Base-by-base conservation (phyloP, 2,797 vertebrate species). In the Danio jaintianensis region DNA sequence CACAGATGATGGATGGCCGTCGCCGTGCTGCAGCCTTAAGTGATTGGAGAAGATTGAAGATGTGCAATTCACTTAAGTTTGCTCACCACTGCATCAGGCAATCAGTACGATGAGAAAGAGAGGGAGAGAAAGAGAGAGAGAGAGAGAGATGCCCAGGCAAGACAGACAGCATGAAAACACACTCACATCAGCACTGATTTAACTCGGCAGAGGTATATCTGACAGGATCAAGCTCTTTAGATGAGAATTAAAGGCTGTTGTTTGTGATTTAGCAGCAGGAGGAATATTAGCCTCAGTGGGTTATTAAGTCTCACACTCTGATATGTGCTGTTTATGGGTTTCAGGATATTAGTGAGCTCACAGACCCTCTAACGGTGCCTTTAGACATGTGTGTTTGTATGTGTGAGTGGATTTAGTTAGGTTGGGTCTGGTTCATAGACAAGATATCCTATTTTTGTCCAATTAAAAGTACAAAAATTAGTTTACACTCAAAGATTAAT, bases 1-100 rank as follows among this genome's bases (percentile, higher is more conserved):
- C 89, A 88, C 86, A 88, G 89, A 95, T 97, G 96, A 97, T 96
- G 95, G 96, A 97, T 96, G 95, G 92, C 89, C 89, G 92, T 93
- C 91, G 89, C 94, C 93, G 93, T 93, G 94, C 93, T 94, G 93
- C 94, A 92, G 91, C 91, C 93, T 94, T 97, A 95, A 96, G 96
- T 97, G 95, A 96, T 95, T 96, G 95, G 92, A 92, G 91, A 94
- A 96, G 96, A 96, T 94, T 95, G 94, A 96, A 96, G 94, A 96
- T 93, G 93, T 92, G 92, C 94, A 96, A 96, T 96, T 96, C 95
- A 95, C 96, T 96, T 96, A 94, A 92, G 93, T 93, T 94, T 93
- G 92, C 93, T 94, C 93, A 93, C 93, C 92, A 92, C 94, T 93
- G 91, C 90, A 93, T 95, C 92, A 93, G 93, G 93, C 94, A 96